Base-by-base conservation (phyloP, 1,140 invertebrate genomes). In the Drosophila kurseongensis region DNA sequence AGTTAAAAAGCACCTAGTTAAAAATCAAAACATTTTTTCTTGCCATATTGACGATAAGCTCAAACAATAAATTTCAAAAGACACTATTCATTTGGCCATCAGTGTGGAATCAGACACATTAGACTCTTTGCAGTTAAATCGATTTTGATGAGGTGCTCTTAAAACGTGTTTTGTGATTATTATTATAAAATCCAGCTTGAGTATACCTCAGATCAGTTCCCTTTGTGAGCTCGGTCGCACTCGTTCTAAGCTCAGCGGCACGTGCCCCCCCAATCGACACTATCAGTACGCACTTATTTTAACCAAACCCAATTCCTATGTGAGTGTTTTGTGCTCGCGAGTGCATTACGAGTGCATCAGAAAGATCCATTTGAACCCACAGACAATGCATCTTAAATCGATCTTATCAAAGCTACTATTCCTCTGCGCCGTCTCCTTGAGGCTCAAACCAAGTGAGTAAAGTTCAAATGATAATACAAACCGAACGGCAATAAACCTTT, bases 361-460 rank as follows among this genome's bases (percentile, higher is more conserved):
- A 12, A 27, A 44, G 16, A 10, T 7, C 1, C 5, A 38, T 6
- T 54, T 16, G 10, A 36, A 48, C 8, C 1, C 18, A 18, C 7
- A 9, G 14, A 77, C 8, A 45, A 77, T 77, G 61, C 16, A 54
- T 35, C 13, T 47, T 3, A 67, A 72, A 18, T 36, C 48, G 35
- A 18, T 60, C 18, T 14, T 38, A 47, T 54, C 66, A 23, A 54
- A 32, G 35, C 32, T 72, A 5, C 27, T 74, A 18, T 44, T 51
- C n/a, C 41, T 68, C 16, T 67, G 58, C 47, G 40, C 44, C 12
- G 10, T 88, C 44, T 44, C 27, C 8, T 41, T 71, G 12, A 47
- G 52, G 40, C 40, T 74, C 32, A 38, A 14, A 50, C 44, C 75
- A 69, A 76, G 83, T 86, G 63, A 86, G 83, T 83, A 86, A 89